phyloP scores from a whole-genome alignment of 92 coral and sea anemone species.

The Actinernus sp. region DNA sequence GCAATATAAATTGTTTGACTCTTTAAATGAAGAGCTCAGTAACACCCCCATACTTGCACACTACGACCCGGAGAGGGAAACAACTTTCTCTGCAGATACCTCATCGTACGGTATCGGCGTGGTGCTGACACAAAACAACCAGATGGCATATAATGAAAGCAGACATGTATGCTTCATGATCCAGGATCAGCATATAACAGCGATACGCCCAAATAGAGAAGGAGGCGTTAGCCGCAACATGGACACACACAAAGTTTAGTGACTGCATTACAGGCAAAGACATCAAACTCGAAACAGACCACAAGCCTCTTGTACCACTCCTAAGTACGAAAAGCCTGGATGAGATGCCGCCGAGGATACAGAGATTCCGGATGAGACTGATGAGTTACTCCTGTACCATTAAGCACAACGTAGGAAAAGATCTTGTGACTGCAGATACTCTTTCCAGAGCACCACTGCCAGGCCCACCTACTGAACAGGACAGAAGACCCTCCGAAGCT shows the following conservation, averaged over 20 bases:
- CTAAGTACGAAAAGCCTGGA: conserved; percentile 46
- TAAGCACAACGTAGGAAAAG: conserved; percentile 46
- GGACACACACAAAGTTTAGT: conserved; percentile 47
- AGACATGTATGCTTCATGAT: conserved; percentile 41
- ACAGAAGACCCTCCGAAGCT: conserved; percentile 31
- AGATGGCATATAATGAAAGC: conserved; percentile 20
- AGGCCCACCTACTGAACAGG: conserved; percentile 28
- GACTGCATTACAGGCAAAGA: conserved; percentile 56
- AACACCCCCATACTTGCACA: conserved; percentile 42
- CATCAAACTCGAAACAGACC: conserved; percentile 53
- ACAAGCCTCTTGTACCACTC: conserved; percentile 52
- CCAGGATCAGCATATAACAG: conserved; percentile 36
- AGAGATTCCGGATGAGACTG: too few relatives aligned
- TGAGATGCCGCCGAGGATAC: conserved; percentile 55
- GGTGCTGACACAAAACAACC: conserved; percentile 42
- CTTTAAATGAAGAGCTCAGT: conserved; percentile 28
- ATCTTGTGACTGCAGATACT: conserved; percentile 39
- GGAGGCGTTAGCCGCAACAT: conserved; percentile 59
- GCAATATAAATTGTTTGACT: conserved; percentile 18
- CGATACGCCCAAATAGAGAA: conserved; percentile 56
- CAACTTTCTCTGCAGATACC: conserved; percentile 47
- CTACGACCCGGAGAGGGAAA: conserved; percentile 33
- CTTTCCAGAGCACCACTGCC: conserved; percentile 53
- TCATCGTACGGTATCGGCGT: conserved; percentile 57
- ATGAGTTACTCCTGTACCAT: conserved; percentile 63